Conservation (phyloP, 2,797 vertebrate species). For the Tenualosa thibaudeaui region DNA sequence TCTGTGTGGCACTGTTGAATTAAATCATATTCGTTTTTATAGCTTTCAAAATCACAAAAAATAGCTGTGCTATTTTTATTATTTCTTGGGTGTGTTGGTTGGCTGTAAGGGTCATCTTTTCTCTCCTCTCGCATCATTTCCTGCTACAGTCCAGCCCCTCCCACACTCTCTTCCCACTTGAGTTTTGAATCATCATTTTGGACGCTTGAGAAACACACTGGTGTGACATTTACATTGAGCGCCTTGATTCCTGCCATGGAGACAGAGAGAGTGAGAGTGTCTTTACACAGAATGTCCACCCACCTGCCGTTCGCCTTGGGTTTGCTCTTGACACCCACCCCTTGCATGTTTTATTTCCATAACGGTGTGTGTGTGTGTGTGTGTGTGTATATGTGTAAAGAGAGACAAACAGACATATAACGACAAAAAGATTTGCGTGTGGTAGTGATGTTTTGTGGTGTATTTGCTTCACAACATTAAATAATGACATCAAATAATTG, state of each 20-base stretch:
- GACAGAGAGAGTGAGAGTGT: not conserved
- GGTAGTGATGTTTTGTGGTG: not conserved
- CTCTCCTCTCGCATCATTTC: not conserved
- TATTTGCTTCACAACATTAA: no score
- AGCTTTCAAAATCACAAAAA: not conserved
- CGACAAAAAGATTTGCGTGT: not conserved
- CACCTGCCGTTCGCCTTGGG: not conserved
- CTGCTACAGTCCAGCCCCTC: not conserved
- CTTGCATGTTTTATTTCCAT: not conserved
- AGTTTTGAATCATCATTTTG: not conserved
- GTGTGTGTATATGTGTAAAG: conserved; percentile 10
- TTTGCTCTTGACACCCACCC: no score
- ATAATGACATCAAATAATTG: not conserved
- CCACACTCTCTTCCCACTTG: not conserved
- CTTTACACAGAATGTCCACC: not conserved
- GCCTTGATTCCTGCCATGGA: not conserved
- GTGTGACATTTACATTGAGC: not conserved
- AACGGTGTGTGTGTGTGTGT: conserved; percentile 16
- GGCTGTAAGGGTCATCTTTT: not conserved
- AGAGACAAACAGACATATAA: not conserved
- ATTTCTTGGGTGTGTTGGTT: not conserved
- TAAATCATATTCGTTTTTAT: not conserved
- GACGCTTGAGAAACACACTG: not conserved
- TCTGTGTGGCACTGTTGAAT: no score
- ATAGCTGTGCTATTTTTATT: not conserved